Evolutionary conservation across 2,113 vertebrate genomes (phyloP).

Genomic region (Platanista minor): DNA sequence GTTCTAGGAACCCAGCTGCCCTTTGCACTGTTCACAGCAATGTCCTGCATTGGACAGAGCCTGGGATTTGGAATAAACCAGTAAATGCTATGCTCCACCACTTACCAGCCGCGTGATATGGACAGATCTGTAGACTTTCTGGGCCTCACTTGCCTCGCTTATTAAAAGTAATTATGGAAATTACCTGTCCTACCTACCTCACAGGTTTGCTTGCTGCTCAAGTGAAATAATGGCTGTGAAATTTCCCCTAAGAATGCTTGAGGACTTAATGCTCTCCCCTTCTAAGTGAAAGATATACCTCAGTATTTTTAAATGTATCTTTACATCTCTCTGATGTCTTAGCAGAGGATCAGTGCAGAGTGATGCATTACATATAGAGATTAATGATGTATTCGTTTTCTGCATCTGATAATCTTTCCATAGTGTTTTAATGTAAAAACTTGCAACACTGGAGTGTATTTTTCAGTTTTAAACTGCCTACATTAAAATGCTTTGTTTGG

Average conservation of each 20-base stretch:
- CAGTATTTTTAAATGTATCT: neutral
- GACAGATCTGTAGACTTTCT: neutral
- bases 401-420: neutral
- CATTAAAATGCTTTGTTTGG: conserved; percentile 9
- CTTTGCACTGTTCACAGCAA: neutral
- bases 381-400: conserved; percentile 15
- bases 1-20: neutral
- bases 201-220: neutral
- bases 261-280: neutral
- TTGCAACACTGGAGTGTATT: neutral
- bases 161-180: neutral
- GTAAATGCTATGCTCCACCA: neutral
- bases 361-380: neutral
- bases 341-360: neutral
- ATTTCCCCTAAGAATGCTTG: neutral
- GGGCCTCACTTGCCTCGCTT: neutral
- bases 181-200: neutral
- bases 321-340: neutral
- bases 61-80: neutral
- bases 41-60: neutral
- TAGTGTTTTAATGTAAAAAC: neutral
- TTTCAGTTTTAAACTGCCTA: neutral
- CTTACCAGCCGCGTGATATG: neutral
- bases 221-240: neutral
- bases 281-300: neutral